Evolutionary conservation across 2,888 invertebrate genomes (phyloP).

Genomic region (Prosopocoilus inquinatus): DNA sequence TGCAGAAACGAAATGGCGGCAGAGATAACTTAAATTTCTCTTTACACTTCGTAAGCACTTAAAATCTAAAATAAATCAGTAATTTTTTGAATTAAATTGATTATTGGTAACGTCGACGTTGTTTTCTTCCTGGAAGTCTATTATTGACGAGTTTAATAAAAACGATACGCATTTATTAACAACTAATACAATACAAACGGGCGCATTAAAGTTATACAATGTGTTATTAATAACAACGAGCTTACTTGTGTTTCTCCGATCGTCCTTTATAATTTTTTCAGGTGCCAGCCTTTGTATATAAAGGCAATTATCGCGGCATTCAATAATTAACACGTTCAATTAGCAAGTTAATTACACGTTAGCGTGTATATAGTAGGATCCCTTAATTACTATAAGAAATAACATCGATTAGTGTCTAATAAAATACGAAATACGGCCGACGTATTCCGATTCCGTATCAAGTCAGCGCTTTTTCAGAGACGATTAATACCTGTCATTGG

Average conservation of each 20-base stretch:
- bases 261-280: background rate
- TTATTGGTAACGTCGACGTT: no score
- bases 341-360: slow-evolving; percentile 19
- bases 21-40: no score
- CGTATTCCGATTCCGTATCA: background rate
- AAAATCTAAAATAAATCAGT: no score
- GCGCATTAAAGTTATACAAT: no score
- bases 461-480: background rate
- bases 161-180: no score
- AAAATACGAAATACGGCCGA: background rate
- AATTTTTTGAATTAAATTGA: no score
- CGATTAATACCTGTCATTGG: background rate
- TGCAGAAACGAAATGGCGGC: no score
- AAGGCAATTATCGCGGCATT: slow-evolving; percentile 22
- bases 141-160: no score
- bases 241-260: background rate
- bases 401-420: slow-evolving; percentile 2
- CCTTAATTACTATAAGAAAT: slow-evolving; percentile 1
- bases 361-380: background rate
- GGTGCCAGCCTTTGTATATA: slow-evolving; percentile 12
- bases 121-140: no score
- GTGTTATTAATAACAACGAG: background rate
- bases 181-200: no score
- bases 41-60: no score
- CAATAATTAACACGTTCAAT: slow-evolving; percentile 29